Conservation (phyloP, 2,113 vertebrate species). For the Tenebrosternarchus preto region DNA sequence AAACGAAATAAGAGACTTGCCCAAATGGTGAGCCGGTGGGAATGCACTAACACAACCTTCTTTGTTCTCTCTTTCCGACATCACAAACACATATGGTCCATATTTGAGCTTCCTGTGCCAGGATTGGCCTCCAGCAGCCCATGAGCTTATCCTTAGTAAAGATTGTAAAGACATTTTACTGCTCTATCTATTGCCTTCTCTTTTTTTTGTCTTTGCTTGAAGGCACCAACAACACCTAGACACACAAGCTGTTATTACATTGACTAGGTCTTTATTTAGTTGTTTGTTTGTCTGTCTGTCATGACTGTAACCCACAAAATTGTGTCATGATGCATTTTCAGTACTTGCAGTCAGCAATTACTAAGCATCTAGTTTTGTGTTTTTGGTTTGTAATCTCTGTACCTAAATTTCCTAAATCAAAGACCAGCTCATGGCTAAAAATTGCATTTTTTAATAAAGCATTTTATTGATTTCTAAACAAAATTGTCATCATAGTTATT, state of each 20-base stretch:
- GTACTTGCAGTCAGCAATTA: background rate
- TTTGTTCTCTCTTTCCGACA: constrained; percentile 48
- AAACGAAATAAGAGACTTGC: constrained; percentile 46
- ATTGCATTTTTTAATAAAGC: background rate
- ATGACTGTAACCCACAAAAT: background rate
- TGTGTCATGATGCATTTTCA: background rate
- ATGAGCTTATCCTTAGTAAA: constrained; percentile 38
- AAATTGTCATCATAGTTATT: background rate
- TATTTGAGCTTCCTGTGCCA: constrained; percentile 58
- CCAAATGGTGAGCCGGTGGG: constrained; percentile 39
- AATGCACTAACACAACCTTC: constrained; percentile 42
- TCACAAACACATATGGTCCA: constrained; percentile 62
- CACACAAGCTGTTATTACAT: constrained; percentile 3
- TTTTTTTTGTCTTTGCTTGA: background rate
- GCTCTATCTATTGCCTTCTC: constrained; percentile 33
- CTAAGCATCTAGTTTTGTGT: background rate
- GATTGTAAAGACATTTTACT: constrained; percentile 42
- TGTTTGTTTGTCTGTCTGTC: background rate
- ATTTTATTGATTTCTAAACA: background rate
- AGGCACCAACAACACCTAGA: constrained; percentile 19
- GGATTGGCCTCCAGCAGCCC: constrained; percentile 46
- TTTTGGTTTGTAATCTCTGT: background rate
- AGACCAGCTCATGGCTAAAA: background rate
- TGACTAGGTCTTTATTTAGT: background rate
- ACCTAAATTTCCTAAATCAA: background rate